Conservation (phyloP, 2,888 invertebrate genomes). For the Dioctria rufipes region DNA sequence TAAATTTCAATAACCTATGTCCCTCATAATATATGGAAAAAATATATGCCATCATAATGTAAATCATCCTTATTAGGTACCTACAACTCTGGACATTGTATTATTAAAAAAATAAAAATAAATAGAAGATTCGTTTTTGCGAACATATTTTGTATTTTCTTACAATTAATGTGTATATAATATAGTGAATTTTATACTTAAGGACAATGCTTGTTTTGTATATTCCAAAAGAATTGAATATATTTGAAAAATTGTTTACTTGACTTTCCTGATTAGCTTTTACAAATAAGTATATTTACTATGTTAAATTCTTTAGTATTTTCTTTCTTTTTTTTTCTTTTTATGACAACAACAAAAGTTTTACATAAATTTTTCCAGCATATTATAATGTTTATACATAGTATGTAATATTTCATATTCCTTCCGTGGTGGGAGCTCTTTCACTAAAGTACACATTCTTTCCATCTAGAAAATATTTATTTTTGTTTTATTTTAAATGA, state of each 20-base stretch:
- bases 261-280: constrained; percentile 24
- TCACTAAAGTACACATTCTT: constrained; percentile 33
- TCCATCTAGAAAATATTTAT: constrained; percentile 31
- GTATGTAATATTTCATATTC: constrained; percentile 1
- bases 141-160: constrained; percentile 49
- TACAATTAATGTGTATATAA: constrained; percentile 42
- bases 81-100: no score
- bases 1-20: no score
- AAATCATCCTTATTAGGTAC: no score
- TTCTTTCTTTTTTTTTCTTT: constrained; percentile 2
- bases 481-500: constrained; percentile 1
- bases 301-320: neutral
- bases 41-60: no score
- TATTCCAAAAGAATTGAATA: constrained; percentile 33
- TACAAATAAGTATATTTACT: constrained; percentile 16
- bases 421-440: constrained; percentile 33
- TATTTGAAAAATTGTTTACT: constrained; percentile 24
- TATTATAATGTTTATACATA: constrained; percentile 17
- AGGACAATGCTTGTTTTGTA: constrained; percentile 33
- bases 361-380: constrained; percentile 25
- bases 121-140: constrained; percentile 23
- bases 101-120: no score
- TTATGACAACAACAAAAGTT: constrained; percentile 30
- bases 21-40: no score
- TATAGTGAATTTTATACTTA: constrained; percentile 42